Evolutionary conservation across 2,113 vertebrate species (phyloP), one percentile per base, ranked within the genome.

Genomic region (Poeciliopsis occidentalis): DNA sequence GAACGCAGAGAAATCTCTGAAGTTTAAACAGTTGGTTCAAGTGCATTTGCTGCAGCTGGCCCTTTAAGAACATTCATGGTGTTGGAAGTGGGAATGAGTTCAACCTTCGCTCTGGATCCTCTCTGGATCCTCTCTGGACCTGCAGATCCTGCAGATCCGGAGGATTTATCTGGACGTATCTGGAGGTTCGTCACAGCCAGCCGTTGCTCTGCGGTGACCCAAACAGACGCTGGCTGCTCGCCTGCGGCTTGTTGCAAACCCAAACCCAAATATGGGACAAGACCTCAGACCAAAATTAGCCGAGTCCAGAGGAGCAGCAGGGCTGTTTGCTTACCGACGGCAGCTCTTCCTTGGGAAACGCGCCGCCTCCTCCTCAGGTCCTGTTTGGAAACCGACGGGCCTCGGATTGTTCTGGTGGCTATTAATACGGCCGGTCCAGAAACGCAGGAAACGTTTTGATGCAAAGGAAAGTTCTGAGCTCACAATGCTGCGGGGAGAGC

Each of bases 391-490:
- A 84, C 83, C 80, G 87, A 79, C 71, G 83, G 83, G 85, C 85
- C 86, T 89, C 84, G 83, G 90, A 92, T 92, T 91, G 91, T 91
- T 90, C 87, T 81, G 41, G 76, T 44, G 72, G 75, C 85, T 92
- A 92, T 94, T 92, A 91, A 84, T 91, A 90, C 68, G 60, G 8
- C 39, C 71, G 74, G 76, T 82, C 77, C 78, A 86, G 82, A 89
- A 89, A 91, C 87, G 90, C 91, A 92, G 87, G 87, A 92, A 93
- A 92, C 87, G 70, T 86, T 92, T 91, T 92, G 89, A 91, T 87
- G 87, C 79, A 75, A 64, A 79, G 78, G 80, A 86, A 81, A 86
- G 81, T 85, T 87, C 51, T 86, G 63, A 24, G 69, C 71, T 74
- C 80, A 88, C 90, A 89, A 85, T 90, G 81, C 85, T 69, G 75